These are phyloP conservation scores for Oenanthe oenanthe DNA, from an alignment of 2,113 vertebrate genomes.

Conservation along the genomic window DNA sequence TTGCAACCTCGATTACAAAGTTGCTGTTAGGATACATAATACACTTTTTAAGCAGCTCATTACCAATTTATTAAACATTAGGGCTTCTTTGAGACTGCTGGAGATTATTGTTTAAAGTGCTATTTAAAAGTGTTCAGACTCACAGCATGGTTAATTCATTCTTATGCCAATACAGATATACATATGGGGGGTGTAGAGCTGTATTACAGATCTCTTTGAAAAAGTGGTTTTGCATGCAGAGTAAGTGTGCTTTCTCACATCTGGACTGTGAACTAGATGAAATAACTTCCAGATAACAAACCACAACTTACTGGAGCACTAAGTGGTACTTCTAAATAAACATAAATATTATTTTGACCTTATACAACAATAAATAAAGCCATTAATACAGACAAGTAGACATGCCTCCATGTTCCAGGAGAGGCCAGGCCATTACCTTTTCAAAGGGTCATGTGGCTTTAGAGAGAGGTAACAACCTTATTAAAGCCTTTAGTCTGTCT, in stretches of 20 bases:
- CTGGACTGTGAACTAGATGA: not conserved
- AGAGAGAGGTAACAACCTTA: conserved; percentile 9
- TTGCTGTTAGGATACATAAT: not conserved
- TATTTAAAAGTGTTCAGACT: not conserved
- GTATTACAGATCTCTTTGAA: not conserved
- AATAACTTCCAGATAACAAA: not conserved
- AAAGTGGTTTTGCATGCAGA: not conserved
- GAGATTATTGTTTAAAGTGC: not conserved
- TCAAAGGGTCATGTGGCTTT: not conserved
- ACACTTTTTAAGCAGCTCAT: not conserved
- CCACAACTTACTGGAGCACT: not conserved
- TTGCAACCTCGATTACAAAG: not conserved
- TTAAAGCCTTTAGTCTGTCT: conserved; percentile 20
- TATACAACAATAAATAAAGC: not conserved
- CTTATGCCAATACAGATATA: not conserved
- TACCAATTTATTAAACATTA: conserved; percentile 30
- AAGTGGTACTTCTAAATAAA: not conserved
- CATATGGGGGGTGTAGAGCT: not conserved
- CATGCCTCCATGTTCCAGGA: not conserved
- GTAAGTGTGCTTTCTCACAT: not conserved
- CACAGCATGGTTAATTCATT: conserved; percentile 30
- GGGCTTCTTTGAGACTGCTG: not conserved
- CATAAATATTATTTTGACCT: not conserved
- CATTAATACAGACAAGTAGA: not conserved
- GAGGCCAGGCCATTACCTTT: not conserved